These are phyloP conservation scores for Semibalanus balanoides DNA, from an alignment of 1,140 invertebrate genomes.

Conservation along the genomic window DNA sequence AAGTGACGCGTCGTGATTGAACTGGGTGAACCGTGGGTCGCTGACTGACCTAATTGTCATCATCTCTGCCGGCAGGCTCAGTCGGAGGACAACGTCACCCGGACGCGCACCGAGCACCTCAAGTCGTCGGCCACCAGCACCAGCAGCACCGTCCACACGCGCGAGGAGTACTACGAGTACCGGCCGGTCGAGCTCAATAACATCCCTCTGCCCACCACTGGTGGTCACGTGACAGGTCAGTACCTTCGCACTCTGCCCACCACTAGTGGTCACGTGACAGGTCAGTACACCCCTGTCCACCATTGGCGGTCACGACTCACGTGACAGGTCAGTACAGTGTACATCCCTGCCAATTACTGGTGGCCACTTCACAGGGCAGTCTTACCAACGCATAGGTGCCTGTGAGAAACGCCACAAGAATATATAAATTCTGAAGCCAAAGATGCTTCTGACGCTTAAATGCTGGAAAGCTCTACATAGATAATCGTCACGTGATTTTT, in stretches of 20 bases:
- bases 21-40: too few species aligned
- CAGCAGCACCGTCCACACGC: slow-evolving; percentile 13
- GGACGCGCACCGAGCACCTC: slow-evolving; percentile 19
- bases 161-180: slow-evolving; percentile 29
- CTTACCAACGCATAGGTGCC: too few species aligned
- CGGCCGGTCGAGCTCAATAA: slow-evolving; percentile 49
- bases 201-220: slow-evolving; percentile 53
- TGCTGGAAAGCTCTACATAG: too few species aligned
- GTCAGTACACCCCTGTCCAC: slow-evolving; percentile 47
- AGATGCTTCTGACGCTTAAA: too few species aligned
- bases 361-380: too few species aligned
- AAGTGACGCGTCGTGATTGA: too few species aligned
- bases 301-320: slow-evolving; percentile 50
- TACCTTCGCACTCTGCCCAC: slow-evolving; percentile 45
- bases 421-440: too few species aligned
- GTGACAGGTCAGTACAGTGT: too few species aligned
- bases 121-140: slow-evolving; percentile 17
- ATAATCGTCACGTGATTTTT: too few species aligned
- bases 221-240: slow-evolving; percentile 53
- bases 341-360: too few species aligned
- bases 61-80: slow-evolving; percentile 28
- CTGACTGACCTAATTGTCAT: too few species aligned
- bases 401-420: too few species aligned
- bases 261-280: slow-evolving; percentile 51
- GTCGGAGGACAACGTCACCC: slow-evolving; percentile 27